Conservation (phyloP, 2,797 vertebrate genomes). For the Carapus acus region DNA sequence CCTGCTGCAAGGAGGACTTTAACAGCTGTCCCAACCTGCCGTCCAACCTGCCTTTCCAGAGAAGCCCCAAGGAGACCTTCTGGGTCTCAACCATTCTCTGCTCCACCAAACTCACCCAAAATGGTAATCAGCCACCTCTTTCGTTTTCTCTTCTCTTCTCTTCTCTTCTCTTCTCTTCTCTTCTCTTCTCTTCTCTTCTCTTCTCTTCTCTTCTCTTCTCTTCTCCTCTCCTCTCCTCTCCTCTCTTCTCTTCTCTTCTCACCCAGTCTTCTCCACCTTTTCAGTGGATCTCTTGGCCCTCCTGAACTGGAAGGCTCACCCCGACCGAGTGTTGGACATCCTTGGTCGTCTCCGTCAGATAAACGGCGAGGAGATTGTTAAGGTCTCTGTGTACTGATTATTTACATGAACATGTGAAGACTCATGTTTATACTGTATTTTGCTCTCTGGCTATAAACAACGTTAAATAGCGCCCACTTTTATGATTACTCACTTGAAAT, state of each 20-base stretch:
- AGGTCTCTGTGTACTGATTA: slow-evolving; percentile 69
- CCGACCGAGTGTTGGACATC: slow-evolving; percentile 94
- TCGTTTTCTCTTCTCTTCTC: neutral
- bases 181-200: slow-evolving; percentile 6
- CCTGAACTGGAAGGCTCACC: slow-evolving; percentile 98
- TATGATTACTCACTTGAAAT: too few species aligned
- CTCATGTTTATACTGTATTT: too few species aligned
- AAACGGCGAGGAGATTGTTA: slow-evolving; percentile 96
- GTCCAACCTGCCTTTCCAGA: slow-evolving; percentile 94
- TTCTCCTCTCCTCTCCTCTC: neutral
- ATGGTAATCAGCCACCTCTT: slow-evolving; percentile 79
- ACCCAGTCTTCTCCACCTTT: slow-evolving; percentile 11
- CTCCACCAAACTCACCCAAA: slow-evolving; percentile 98
- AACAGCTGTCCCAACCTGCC: slow-evolving; percentile 95
- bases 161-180: neutral
- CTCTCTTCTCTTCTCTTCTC: neutral
- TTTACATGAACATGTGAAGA: too few species aligned
- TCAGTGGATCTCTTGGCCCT: slow-evolving; percentile 94
- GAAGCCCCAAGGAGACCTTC: slow-evolving; percentile 95
- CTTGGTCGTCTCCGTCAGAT: slow-evolving; percentile 91
- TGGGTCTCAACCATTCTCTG: slow-evolving; percentile 96
- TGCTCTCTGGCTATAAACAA: too few species aligned
- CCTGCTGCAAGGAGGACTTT: slow-evolving; percentile 97
- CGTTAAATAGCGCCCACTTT: too few species aligned
- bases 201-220: neutral